phyloP scores from a whole-genome alignment of 2,888 invertebrate species.

The Drosophila sordidapex region DNA sequence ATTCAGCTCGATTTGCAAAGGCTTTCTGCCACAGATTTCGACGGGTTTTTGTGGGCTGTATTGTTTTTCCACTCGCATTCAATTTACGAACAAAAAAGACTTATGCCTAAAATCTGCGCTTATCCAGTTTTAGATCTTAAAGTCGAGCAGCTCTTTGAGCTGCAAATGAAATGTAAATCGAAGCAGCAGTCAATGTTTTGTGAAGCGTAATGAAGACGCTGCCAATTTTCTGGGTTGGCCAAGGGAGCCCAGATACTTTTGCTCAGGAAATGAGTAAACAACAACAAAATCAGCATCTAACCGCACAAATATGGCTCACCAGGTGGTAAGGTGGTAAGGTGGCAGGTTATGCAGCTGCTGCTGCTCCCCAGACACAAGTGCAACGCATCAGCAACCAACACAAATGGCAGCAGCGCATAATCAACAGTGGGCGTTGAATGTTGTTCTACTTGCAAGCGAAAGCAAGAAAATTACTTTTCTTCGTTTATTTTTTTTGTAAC shows the following conservation, averaged over 20 bases:
- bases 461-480: conserved; percentile 72
- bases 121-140: conserved; percentile 24
- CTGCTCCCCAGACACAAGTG: conserved; percentile 40
- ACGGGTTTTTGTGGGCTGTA: conserved; percentile 29
- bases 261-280: conserved; percentile 39
- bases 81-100: conserved; percentile 7
- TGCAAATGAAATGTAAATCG: conserved; percentile 69
- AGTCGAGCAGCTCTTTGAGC: conserved; percentile 12
- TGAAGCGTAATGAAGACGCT: conserved; percentile 35
- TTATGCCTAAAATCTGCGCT: conserved; percentile 15
- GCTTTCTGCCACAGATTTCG: conserved; percentile 72
- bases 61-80: conserved; percentile 5
- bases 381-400: conserved; percentile 48
- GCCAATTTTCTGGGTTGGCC: conserved; percentile 15
- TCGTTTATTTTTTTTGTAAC: conserved; percentile 17
- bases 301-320: conserved; percentile 21
- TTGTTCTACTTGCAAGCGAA: conserved; percentile 62
- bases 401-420: conserved; percentile 41
- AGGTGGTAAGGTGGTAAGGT: conserved; percentile 14
- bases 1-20: conserved; percentile 76
- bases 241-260: conserved; percentile 6
- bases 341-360: conserved; percentile 1
- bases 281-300: conserved; percentile 51
- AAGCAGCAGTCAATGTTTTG: conserved; percentile 36
- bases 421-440: conserved; percentile 52